Conservation (phyloP, 2,888 invertebrate species). For the Drosophila mettleri region DNA sequence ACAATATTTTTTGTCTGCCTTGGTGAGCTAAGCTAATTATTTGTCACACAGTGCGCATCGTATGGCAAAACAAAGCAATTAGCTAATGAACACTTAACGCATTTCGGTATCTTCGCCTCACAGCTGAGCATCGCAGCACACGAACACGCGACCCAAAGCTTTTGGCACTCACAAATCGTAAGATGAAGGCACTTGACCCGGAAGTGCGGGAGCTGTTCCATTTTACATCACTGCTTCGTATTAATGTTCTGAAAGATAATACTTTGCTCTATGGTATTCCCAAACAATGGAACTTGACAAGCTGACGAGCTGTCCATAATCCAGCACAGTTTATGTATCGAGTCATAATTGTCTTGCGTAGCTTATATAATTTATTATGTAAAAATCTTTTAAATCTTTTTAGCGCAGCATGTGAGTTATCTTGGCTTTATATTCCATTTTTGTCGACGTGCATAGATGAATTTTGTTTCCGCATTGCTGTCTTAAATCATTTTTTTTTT, state of each 20-base stretch:
- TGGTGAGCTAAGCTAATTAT: conserved; percentile 47
- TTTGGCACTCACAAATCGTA: conserved; percentile 21
- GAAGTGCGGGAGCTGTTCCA: conserved; percentile 46
- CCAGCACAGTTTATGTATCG: conserved; percentile 4
- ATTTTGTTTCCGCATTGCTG: conserved; percentile 2
- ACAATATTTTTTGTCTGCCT: conserved; percentile 23
- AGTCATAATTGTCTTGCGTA: conserved; percentile 7
- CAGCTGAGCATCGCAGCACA: conserved; percentile 16
- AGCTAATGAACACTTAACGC: conserved; percentile 61
- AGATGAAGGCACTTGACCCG: conserved; percentile 51
- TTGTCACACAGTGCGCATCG: conserved; percentile 59
- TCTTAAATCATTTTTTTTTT: too few relatives aligned
- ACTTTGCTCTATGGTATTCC: conserved; percentile 1
- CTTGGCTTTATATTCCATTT: background rate
- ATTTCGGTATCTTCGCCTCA: background rate
- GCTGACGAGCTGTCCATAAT: conserved; percentile 9
- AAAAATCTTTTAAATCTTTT: conserved; percentile 2
- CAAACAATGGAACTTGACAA: conserved; percentile 4
- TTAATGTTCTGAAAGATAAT: background rate
- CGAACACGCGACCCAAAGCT: conserved; percentile 30
- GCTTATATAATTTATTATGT: conserved; percentile 16
- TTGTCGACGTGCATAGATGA: conserved; percentile 1
- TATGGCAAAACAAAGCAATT: conserved; percentile 65
- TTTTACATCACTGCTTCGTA: conserved; percentile 21
- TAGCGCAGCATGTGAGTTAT: background rate